Evolutionary conservation across 2,888 invertebrate species (phyloP), one percentile per base, ranked within the genome.

Genomic region (Phortica okadai): DNA sequence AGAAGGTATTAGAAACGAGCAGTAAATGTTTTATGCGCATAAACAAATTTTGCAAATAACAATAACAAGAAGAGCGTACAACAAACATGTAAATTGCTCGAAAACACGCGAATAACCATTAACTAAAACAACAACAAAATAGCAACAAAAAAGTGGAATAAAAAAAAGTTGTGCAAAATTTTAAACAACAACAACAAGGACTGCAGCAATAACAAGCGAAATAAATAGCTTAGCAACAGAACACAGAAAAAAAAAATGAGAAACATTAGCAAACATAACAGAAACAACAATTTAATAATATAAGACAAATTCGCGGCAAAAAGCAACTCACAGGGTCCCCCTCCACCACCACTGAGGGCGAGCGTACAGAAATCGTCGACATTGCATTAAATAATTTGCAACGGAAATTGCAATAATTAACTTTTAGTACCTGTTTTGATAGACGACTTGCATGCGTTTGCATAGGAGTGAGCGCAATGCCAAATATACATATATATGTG

Each of bases 351-450:
- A 33, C 33, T 33, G 33, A 14, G 0, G 50, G 50, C 50, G 8
- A 2, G 50, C 50, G 50, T 6, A 6, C 2, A 50, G 6, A 50
- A 8, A 50, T 50, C 14, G 81, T 77, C 83, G 88, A 75, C 87
- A 83, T 84, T 85, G 86, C 83, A 84, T 87, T 87, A 86, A 87
- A 89, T 87, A 87, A 88, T 88, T 88, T 87, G 88, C 84, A 83
- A 79, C 89, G 88, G 89, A 87, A 88, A 88, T 89, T 83, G 89
- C 87, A 84, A 87, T 87, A 87, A 89, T 87, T 89, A 89, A 87
- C 89, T 87, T 33, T 88, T 85, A 84, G 82, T 89, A 89, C 89
- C 88, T 87, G 87, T 85, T 88, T 72, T 88, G 89, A 88, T 86
- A 88, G 85, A 88, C 84, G 83, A 82, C 82, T 78, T 83, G 79